Evolutionary conservation across 2,113 vertebrate species (phyloP).

Genomic region (Anguilla japonica): DNA sequence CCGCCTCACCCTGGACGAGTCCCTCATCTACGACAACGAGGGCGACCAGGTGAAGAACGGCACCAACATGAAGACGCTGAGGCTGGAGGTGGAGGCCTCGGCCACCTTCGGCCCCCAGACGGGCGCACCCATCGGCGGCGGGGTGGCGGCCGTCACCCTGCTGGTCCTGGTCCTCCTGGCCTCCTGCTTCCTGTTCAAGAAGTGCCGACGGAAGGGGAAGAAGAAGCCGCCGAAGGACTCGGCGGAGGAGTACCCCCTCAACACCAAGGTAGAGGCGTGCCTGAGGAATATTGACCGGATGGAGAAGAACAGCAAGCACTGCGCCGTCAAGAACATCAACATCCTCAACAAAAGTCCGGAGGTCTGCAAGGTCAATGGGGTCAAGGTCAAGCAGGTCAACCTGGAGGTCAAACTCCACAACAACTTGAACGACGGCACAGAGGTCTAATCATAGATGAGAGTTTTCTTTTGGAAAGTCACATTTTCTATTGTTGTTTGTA

Average conservation of each 20-base stretch:
- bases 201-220: slow-evolving; percentile 63
- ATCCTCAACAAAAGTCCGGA: slow-evolving; percentile 68
- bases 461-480: slow-evolving; percentile 43
- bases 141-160: slow-evolving; percentile 74
- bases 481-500: slow-evolving; percentile 76
- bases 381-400: slow-evolving; percentile 85
- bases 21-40: slow-evolving; percentile 93
- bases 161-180: slow-evolving; percentile 77
- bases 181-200: slow-evolving; percentile 76
- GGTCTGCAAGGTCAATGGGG: slow-evolving; percentile 46
- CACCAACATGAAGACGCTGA: slow-evolving; percentile 94
- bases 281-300: slow-evolving; percentile 64
- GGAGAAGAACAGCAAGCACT: slow-evolving; percentile 79
- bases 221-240: slow-evolving; percentile 52
- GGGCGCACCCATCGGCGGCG: slow-evolving; percentile 81
- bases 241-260: slow-evolving; percentile 82
- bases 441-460: slow-evolving; percentile 73
- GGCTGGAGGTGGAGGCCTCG: slow-evolving; percentile 73
- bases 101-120: slow-evolving; percentile 73
- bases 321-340: slow-evolving; percentile 81
- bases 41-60: slow-evolving; percentile 93
- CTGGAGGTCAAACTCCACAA: slow-evolving; percentile 90
- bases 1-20: slow-evolving; percentile 75
- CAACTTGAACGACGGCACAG: slow-evolving; percentile 89
- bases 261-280: slow-evolving; percentile 84